Base-by-base conservation (phyloP, 2,797 vertebrate genomes). In the Myotis pilosus region DNA sequence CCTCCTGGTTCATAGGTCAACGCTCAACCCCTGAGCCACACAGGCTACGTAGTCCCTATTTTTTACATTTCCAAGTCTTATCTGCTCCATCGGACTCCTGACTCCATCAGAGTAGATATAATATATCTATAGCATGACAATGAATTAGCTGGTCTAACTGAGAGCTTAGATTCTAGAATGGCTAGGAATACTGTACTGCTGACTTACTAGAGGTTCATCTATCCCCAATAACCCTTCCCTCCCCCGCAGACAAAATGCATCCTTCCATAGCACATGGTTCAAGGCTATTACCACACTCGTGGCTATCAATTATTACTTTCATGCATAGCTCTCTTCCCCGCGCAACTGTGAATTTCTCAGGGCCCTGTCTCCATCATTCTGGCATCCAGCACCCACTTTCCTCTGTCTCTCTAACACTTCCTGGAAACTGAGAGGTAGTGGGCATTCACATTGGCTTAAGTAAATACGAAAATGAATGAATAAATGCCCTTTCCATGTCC, bases 161-260 rank as follows among this genome's bases (percentile, higher is more conserved):
- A 74, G 33, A 36, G 2, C 53, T 36, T 8, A 23, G 85, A 92
- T 7, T 68, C 72, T 69, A 33, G 44, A 82, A 90, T 0, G 47
- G 30, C 41, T 71, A 47, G 11, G 30, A 38, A 44, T 33, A 20
- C 30, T 41, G 3, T 25, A 15, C 13, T 3, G 20, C 0, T 36
- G 30, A 47, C 3, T 49, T n/a, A n/a, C 28, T 8, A 12, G 69
- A 12, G 1, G 11, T 1, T n/a, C 20, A 3, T 6, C 13, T 1
- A 57, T 68, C 38, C 47, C 76, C 12, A 3, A 6, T 10, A 53
- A 75, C 3, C 28, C 17, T 0, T 44, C 17, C 36, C n/a, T 38
- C 23, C 33, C 55, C 72, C 41, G 19, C 22, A 68, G 36, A 19
- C 7, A 84, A 94, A 69, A 9, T 2, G 6, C n/a, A 5, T 28